These are phyloP conservation scores for Syngnathus acus DNA, from an alignment of 2,797 vertebrate genomes.

Conservation along the genomic window DNA sequence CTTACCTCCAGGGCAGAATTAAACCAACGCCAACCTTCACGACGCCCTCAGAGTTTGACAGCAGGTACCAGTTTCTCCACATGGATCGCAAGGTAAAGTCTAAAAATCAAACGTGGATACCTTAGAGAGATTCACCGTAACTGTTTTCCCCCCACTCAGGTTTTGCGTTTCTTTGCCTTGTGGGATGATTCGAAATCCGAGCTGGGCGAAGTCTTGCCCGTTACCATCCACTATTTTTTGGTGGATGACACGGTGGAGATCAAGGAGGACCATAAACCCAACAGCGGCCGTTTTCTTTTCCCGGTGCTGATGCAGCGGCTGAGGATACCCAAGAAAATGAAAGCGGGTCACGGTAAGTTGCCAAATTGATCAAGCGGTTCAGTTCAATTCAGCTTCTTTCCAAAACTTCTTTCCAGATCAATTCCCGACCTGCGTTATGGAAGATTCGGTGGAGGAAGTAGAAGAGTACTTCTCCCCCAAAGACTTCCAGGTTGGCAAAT, in stretches of 20 bases:
- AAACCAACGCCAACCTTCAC: constrained; percentile 42
- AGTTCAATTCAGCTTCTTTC: not conserved
- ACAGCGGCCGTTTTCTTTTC: constrained; percentile 80
- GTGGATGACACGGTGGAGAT: constrained; percentile 86
- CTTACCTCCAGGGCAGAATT: constrained; percentile 63
- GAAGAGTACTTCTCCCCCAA: constrained; percentile 81
- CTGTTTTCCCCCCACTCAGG: constrained; percentile 54
- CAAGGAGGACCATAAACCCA: constrained; percentile 75
- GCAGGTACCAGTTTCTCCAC: constrained; percentile 75
- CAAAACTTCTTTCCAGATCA: constrained; percentile 62
- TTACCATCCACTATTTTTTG: constrained; percentile 83
- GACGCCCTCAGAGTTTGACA: constrained; percentile 67
- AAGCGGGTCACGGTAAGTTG: constrained; percentile 17
- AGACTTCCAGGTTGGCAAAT: constrained; percentile 83
- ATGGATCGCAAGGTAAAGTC: constrained; percentile 83
- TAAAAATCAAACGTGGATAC: too few relatives aligned
- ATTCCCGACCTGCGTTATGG: constrained; percentile 86
- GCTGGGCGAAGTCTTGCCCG: constrained; percentile 66
- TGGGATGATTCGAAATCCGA: constrained; percentile 73
- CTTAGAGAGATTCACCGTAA: too few relatives aligned
- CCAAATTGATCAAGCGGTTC: too few relatives aligned
- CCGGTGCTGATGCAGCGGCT: constrained; percentile 79
- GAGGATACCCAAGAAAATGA: constrained; percentile 74
- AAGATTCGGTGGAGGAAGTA: constrained; percentile 81
- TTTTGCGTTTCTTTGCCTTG: constrained; percentile 82